Base-by-base conservation (phyloP, 2,888 invertebrate species). In the Lacanobia wlatinum region DNA sequence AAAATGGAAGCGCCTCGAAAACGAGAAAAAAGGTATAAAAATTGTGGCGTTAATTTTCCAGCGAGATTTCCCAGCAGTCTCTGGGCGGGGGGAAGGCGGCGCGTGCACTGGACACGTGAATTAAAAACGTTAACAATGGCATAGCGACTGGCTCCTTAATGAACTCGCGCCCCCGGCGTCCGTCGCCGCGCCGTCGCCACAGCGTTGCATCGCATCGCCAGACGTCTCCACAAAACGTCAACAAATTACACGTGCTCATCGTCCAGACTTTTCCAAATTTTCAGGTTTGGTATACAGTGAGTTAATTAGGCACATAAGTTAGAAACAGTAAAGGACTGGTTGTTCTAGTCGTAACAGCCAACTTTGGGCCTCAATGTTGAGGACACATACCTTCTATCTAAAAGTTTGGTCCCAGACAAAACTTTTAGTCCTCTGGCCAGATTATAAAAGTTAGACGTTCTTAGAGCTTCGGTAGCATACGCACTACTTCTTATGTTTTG, bases 81-180 rank as follows among this genome's bases (percentile, higher is more conserved):
- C 90, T 84, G 88, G 85, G 88, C 90, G 87, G 82, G 87, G 87
- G 87, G 87, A 90, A 90, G 90, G 91, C 91, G 90, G 91, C 93
- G 94, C 94, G 94, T 96, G 96, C 94, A 91, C 89, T 90, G 93
- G 96, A 96, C 95, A 96, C 95, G 93, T 95, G 95, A 96, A 96
- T 95, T 95, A 95, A 96, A 95, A 95, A 93, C 93, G 94, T 93
- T 95, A 94, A 95, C 95, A 96, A 95, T 94, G 93, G 89, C 92
- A 90, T 89, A 91, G 91, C 94, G 92, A 90, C 91, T 88, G 89
- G 92, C 90, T 93, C 89, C 93, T 93, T 96, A 95, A 95, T 95
- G 95, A 96, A 94, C 92, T 87, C 87, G 87, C 87, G 89, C 89
- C 89, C 82, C 83, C 85, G 89, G 88, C 82, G 76, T 62, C 59